These are phyloP conservation scores for Lithophane socia DNA, from an alignment of 2,888 invertebrate species.

Conservation along the genomic window DNA sequence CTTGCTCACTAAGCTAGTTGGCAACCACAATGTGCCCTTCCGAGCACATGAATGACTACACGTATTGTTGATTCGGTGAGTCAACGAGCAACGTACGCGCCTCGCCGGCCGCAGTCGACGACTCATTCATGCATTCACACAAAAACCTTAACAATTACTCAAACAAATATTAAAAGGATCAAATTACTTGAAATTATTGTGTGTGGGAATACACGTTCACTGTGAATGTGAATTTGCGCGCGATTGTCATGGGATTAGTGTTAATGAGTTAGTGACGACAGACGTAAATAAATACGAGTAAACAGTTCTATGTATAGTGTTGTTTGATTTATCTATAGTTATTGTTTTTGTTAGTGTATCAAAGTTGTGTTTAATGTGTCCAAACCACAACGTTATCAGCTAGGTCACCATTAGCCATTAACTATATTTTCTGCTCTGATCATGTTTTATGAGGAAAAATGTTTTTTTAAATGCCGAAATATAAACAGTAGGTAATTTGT, in stretches of 20 bases:
- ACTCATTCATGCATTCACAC: constrained; percentile 64
- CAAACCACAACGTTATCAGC: constrained; percentile 6
- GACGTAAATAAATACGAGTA: constrained; percentile 9
- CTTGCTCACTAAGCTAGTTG: constrained; percentile 34
- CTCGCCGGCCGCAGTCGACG: constrained; percentile 27
- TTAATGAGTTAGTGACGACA: constrained; percentile 23
- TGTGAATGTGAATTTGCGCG: constrained; percentile 38
- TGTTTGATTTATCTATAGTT: neutral
- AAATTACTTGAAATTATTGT: constrained; percentile 56
- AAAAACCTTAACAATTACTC: constrained; percentile 63
- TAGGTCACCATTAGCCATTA: neutral
- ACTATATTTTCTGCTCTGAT: constrained; percentile 5
- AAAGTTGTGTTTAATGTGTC: constrained; percentile 2
- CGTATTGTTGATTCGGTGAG: constrained; percentile 61
- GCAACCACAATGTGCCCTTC: constrained; percentile 46
- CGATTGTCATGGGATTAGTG: constrained; percentile 26
- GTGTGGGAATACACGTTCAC: constrained; percentile 48
- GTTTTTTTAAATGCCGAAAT: constrained; percentile 41
- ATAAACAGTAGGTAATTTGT: constrained; percentile 32
- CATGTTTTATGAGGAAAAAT: constrained; percentile 18
- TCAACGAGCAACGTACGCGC: constrained; percentile 45
- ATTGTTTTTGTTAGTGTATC: neutral
- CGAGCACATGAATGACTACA: constrained; percentile 63
- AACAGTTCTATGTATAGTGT: neutral
- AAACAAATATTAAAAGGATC: constrained; percentile 54